These are phyloP conservation scores for Oophaga sylvatica DNA, from an alignment of 2,797 vertebrate species.

Conservation along the genomic window DNA sequence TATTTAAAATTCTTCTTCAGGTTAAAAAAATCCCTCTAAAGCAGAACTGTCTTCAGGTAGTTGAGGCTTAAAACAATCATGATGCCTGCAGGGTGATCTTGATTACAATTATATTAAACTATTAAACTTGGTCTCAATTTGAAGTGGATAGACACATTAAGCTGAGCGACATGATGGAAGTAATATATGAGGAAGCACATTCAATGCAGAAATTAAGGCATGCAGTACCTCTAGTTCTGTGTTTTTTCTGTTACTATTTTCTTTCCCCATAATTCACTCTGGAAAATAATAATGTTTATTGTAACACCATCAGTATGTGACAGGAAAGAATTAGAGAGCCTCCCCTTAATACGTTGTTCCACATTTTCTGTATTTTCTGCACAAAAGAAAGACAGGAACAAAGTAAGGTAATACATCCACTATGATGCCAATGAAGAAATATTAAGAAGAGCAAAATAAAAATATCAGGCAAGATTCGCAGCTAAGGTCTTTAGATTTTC, in stretches of 20 bases:
- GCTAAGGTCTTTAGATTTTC: neutral
- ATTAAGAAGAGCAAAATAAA: neutral
- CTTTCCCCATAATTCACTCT: neutral
- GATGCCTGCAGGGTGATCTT: constrained; percentile 20
- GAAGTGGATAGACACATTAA: neutral
- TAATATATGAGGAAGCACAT: constrained; percentile 15
- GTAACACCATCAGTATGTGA: neutral
- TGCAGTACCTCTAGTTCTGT: neutral
- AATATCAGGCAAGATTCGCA: neutral
- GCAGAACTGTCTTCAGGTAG: neutral
- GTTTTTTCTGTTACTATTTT: neutral
- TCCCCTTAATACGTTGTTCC: neutral
- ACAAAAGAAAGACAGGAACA: neutral
- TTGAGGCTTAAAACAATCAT: constrained; percentile 27
- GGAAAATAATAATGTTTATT: neutral
- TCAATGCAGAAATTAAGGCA: neutral
- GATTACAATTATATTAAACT: constrained; percentile 38
- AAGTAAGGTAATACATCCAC: neutral
- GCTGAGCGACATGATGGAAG: constrained; percentile 24
- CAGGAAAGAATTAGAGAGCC: neutral
- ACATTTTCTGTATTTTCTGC: neutral
- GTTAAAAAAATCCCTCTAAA: constrained; percentile 2
- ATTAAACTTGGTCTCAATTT: constrained; percentile 35
- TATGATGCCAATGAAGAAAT: neutral
- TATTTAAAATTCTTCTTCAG: constrained; percentile 16